Evolutionary conservation across 2,888 invertebrate species (phyloP).

Genomic region (Eupithecia pulchellata): DNA sequence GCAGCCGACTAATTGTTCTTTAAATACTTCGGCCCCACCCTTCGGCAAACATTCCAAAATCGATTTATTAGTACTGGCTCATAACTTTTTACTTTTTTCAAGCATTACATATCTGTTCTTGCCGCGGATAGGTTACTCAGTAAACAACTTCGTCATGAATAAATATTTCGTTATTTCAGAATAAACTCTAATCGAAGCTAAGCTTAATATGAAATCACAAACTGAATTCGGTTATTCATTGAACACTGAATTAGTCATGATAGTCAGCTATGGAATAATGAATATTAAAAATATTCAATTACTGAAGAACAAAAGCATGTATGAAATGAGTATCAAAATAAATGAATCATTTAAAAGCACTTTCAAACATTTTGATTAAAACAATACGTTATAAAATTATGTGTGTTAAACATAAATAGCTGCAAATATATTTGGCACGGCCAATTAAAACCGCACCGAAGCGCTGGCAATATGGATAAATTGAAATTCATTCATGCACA

Average conservation of each 20-base stretch:
- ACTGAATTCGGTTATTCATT: background rate
- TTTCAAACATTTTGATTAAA: background rate
- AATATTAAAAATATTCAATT: too few relatives aligned
- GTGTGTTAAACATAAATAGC: background rate
- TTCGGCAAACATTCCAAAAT: conserved; percentile 78
- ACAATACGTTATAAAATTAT: background rate
- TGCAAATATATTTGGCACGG: background rate
- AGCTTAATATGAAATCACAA: background rate
- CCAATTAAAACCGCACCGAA: background rate
- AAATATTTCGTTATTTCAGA: conserved; percentile 58
- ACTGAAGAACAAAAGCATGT: too few relatives aligned
- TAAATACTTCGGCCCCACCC: conserved; percentile 80
- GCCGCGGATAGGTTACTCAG: conserved; percentile 62
- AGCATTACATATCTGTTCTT: conserved; percentile 53
- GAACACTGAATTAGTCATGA: background rate
- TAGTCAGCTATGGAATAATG: background rate
- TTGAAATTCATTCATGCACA: conserved; percentile 64
- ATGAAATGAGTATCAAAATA: too few relatives aligned
- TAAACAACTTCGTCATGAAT: conserved; percentile 63
- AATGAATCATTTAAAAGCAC: too few relatives aligned
- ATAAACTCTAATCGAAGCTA: conserved; percentile 21
- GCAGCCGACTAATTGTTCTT: conserved; percentile 84
- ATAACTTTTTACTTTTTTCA: conserved; percentile 64
- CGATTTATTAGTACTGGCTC: conserved; percentile 77
- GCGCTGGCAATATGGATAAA: conserved; percentile 35